phyloP scores from a whole-genome alignment of 2,888 invertebrate genomes.

The Mythimna lalbum region DNA sequence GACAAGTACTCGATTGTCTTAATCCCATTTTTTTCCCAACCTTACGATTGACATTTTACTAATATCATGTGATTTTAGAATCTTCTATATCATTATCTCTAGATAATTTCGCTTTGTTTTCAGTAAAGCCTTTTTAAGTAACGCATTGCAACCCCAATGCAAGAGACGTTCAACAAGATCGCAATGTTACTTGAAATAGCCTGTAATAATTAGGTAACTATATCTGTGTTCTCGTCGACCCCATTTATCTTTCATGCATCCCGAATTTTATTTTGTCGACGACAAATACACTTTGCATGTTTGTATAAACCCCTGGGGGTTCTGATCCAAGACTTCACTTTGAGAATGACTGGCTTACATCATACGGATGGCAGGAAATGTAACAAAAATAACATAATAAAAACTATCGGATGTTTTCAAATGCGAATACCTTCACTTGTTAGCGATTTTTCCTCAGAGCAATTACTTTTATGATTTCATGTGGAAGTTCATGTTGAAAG shows the following conservation, averaged over 20 bases:
- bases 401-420: constrained; percentile 48
- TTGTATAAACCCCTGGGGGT: background rate
- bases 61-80: too few species aligned
- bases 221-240: too few species aligned
- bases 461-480: constrained; percentile 42
- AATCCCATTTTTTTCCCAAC: too few species aligned
- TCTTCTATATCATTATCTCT: background rate
- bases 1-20: too few species aligned
- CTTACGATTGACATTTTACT: too few species aligned
- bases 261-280: background rate
- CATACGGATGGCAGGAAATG: constrained; percentile 66
- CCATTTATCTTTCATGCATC: background rate
- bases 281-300: background rate
- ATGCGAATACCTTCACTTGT: constrained; percentile 40
- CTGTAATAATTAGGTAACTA: background rate
- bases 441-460: constrained; percentile 31
- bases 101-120: background rate
- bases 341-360: constrained; percentile 58
- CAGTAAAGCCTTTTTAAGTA: background rate
- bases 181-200: background rate
- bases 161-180: background rate
- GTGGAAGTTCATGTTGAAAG: constrained; percentile 29
- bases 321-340: background rate
- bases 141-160: background rate
- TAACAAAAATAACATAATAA: constrained; percentile 60